Percentiles rank a stretch among this genome's conserved stretches.
Conservation (phyloP, 2,888 invertebrate species). For the Sylvicola cinctus region DNA sequence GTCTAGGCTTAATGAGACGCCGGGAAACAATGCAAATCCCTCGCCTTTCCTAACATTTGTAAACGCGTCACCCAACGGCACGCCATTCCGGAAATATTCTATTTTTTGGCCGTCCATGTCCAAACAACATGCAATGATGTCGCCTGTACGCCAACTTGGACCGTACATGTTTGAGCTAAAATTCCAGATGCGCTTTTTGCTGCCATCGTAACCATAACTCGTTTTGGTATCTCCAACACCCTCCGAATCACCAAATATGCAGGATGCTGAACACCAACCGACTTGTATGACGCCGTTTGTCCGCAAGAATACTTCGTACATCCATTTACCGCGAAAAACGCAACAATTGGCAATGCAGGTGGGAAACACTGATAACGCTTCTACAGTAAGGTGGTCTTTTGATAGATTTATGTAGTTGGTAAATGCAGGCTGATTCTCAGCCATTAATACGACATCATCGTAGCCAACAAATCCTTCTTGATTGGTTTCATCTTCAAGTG, state of each 20-base stretch:
- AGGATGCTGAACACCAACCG: constrained; percentile 60
- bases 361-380: background rate
- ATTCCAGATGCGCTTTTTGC: constrained; percentile 25
- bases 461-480: too few relatives aligned
- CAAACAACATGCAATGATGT: constrained; percentile 55
- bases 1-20: constrained; percentile 54
- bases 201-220: constrained; percentile 47
- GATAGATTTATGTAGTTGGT: too few relatives aligned
- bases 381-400: background rate
- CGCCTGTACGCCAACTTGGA: constrained; percentile 60
- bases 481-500: too few relatives aligned
- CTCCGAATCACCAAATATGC: constrained; percentile 56
- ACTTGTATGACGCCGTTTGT: constrained; percentile 77
- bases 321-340: constrained; percentile 51
- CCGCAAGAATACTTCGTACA: constrained; percentile 59
- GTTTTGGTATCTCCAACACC: constrained; percentile 57
- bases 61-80: constrained; percentile 53
- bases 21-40: constrained; percentile 59
- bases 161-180: constrained; percentile 39
- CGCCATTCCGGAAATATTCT: constrained; percentile 51
- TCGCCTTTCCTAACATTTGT: constrained; percentile 43
- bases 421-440: too few relatives aligned
- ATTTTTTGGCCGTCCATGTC: constrained; percentile 50
- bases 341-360: constrained; percentile 15
- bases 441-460: too few relatives aligned